phyloP scores from a whole-genome alignment of 2,888 invertebrate species.

The Margaritifera margaritifera region DNA sequence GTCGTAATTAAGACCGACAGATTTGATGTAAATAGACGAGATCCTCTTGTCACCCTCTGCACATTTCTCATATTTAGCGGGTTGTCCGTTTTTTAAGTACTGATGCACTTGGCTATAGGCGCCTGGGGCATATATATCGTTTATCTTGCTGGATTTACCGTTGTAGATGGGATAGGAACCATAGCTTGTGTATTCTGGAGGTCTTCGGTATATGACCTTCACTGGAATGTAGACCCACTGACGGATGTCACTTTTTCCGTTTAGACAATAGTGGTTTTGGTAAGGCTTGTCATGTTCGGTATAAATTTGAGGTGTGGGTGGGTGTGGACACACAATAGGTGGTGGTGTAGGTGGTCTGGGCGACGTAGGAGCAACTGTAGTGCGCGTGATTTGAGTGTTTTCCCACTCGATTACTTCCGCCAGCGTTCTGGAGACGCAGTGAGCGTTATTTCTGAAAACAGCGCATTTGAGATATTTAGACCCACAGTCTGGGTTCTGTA shows the following conservation, averaged over 20 bases:
- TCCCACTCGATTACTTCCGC: constrained; percentile 33
- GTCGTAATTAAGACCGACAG: constrained; percentile 58
- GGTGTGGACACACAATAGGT: too few relatives aligned
- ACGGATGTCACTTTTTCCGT: constrained; percentile 51
- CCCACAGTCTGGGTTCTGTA: constrained; percentile 38
- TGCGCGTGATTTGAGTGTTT: constrained; percentile 12
- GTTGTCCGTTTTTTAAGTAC: constrained; percentile 26
- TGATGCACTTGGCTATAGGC: constrained; percentile 37
- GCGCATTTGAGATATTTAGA: constrained; percentile 49
- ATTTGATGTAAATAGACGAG: constrained; percentile 56
- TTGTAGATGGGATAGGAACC: constrained; percentile 50
- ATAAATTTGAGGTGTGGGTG: too few relatives aligned
- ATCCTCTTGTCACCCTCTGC: constrained; percentile 38
- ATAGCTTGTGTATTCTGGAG: constrained; percentile 51
- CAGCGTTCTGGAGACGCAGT: constrained; percentile 36
- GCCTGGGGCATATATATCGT: constrained; percentile 56
- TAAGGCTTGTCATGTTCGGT: constrained; percentile 23
- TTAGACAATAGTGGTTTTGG: constrained; percentile 60
- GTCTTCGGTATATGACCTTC: constrained; percentile 52
- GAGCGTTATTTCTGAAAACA: constrained; percentile 6
- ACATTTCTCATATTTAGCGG: constrained; percentile 39
- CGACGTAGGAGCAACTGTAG: too few relatives aligned
- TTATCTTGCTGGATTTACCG: constrained; percentile 33
- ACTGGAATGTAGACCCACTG: constrained; percentile 62
- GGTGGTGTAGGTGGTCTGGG: too few relatives aligned